A percentile compares a stretch with the other conserved stretches of the same genome.
Evolutionary conservation across 2,888 invertebrate genomes (phyloP).

Genomic region (Eupithecia pulchellata): DNA sequence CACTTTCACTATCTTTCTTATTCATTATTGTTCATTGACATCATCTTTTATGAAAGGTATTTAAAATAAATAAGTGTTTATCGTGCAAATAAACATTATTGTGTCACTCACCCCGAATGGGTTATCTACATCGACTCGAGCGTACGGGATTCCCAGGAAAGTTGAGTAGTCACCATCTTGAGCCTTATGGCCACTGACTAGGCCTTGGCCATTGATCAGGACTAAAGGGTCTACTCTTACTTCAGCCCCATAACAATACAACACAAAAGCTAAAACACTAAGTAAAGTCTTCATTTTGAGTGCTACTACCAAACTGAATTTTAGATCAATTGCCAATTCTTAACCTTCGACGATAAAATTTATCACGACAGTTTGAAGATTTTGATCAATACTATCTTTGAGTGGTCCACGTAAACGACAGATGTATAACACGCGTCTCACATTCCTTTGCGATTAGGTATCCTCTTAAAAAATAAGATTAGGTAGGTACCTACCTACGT

Average conservation of each 20-base stretch:
- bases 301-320: conserved; percentile 34
- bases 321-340: conserved; percentile 23
- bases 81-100: conserved; percentile 18
- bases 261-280: conserved; percentile 42
- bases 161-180: conserved; percentile 71
- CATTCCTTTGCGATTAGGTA: conserved; percentile 36
- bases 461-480: background rate
- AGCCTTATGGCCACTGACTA: conserved; percentile 71
- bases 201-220: conserved; percentile 66
- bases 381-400: conserved; percentile 47
- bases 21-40: conserved; percentile 25
- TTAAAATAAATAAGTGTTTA: conserved; percentile 16
- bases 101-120: conserved; percentile 77
- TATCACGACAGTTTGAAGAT: conserved; percentile 62
- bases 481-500: background rate
- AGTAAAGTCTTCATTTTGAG: conserved; percentile 49
- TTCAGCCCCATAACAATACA: conserved; percentile 48
- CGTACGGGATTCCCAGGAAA: conserved; percentile 78
- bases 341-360: conserved; percentile 52
- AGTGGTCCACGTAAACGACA: conserved; percentile 46
- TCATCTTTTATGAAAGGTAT: background rate
- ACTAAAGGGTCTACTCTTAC: conserved; percentile 75
- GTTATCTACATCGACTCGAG: conserved; percentile 65
- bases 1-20: conserved; percentile 17
- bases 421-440: conserved; percentile 36